Evolutionary conservation across 2,888 invertebrate genomes (phyloP).

Genomic region (Euphydryas editha): DNA sequence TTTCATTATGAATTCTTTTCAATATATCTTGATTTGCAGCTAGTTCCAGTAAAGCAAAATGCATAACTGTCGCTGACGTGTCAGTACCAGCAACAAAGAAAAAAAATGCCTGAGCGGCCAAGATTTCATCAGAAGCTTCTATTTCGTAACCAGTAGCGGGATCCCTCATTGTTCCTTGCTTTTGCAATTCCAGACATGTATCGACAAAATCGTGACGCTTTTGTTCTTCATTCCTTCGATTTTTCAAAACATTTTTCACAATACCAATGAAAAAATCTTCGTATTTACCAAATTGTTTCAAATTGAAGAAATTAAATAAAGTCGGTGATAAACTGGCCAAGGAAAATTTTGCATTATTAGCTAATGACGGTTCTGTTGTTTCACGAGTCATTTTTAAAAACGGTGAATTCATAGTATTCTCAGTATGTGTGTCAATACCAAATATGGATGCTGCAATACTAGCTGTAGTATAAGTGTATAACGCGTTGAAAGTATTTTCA

Average conservation of each 20-base stretch:
- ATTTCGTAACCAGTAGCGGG: constrained; percentile 39
- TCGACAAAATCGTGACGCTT: constrained; percentile 50
- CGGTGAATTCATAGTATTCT: constrained; percentile 62
- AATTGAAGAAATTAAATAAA: constrained; percentile 41
- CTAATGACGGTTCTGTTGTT: constrained; percentile 44
- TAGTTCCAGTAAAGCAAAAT: constrained; percentile 59
- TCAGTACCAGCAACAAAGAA: constrained; percentile 73
- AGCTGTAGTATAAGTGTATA: constrained; percentile 55
- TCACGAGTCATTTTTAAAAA: constrained; percentile 53
- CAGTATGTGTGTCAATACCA: constrained; percentile 60
- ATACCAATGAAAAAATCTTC: constrained; percentile 46
- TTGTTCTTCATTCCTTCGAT: constrained; percentile 31
- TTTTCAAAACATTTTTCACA: constrained; percentile 42
- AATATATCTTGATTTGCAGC: constrained; percentile 60
- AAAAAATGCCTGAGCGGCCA: constrained; percentile 74
- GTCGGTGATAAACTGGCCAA: constrained; percentile 42
- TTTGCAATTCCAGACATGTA: constrained; percentile 46
- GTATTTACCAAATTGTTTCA: constrained; percentile 42
- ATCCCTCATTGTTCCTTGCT: constrained; percentile 41
- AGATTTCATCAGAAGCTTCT: constrained; percentile 52
- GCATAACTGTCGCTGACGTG: constrained; percentile 62
- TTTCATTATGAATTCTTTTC: constrained; percentile 53
- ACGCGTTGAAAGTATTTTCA: constrained; percentile 47
- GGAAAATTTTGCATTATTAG: constrained; percentile 50
- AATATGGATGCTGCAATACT: constrained; percentile 66